These are phyloP conservation scores for Matsumurasca onukii DNA, from an alignment of 1,140 invertebrate genomes.

Conservation along the genomic window DNA sequence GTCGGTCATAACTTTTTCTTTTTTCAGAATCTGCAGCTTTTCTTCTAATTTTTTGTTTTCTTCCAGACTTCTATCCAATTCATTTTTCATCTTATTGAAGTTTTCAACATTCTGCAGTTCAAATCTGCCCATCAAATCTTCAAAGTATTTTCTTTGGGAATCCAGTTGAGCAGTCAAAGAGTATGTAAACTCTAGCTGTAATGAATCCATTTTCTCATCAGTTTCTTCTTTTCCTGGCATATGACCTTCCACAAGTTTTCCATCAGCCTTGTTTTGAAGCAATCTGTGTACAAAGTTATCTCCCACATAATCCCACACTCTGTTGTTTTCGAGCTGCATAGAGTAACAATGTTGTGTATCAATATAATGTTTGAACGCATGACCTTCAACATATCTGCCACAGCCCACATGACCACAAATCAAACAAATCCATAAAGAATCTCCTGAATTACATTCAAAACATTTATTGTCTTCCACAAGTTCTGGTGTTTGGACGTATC, in stretches of 20 bases:
- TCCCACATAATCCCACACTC: slow-evolving; percentile 97
- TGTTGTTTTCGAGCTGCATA: slow-evolving; percentile 91
- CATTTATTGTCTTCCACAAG: slow-evolving; percentile 79
- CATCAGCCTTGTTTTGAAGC: slow-evolving; percentile 96
- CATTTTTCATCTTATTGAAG: slow-evolving; percentile 54
- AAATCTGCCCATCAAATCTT: slow-evolving; percentile 72
- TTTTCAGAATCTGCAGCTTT: slow-evolving; percentile 22
- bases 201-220: slow-evolving; percentile 90
- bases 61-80: slow-evolving; percentile 47
- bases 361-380: slow-evolving; percentile 84
- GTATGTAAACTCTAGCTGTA: slow-evolving; percentile 96
- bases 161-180: slow-evolving; percentile 96
- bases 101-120: slow-evolving; percentile 56
- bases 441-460: slow-evolving; percentile 72
- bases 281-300: slow-evolving; percentile 98
- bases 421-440: slow-evolving; percentile 97
- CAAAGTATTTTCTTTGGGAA: slow-evolving; percentile 90
- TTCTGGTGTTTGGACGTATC: slow-evolving; percentile 93
- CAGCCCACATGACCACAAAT: slow-evolving; percentile 99
- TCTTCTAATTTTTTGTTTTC: slow-evolving; percentile 50
- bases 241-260: slow-evolving; percentile 86
- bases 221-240: slow-evolving; percentile 54
- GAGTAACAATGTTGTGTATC: slow-evolving; percentile 97
- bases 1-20: slow-evolving; percentile 38
- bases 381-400: slow-evolving; percentile 75